These are phyloP conservation scores for Dendropsophus ebraccatus DNA, from an alignment of 2,113 vertebrate species.

Conservation along the genomic window DNA sequence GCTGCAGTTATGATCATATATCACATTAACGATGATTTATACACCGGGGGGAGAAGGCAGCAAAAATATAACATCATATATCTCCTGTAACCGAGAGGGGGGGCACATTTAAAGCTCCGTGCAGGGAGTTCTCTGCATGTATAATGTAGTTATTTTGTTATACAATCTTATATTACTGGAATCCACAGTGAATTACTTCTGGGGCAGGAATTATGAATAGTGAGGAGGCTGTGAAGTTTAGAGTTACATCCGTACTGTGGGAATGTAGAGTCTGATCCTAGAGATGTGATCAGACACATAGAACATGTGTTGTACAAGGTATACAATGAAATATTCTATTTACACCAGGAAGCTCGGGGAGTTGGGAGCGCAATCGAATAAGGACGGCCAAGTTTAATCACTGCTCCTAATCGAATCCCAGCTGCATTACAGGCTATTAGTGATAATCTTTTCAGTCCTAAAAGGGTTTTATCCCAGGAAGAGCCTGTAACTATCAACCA, in stretches of 20 bases:
- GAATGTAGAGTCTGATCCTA: conserved; percentile 15
- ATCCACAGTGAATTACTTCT: neutral
- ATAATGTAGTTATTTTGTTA: conserved; percentile 38
- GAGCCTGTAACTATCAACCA: conserved; percentile 23
- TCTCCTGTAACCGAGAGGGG: neutral
- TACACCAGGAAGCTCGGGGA: conserved; percentile 44
- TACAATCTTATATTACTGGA: conserved; percentile 31
- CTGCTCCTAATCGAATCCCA: conserved; percentile 47
- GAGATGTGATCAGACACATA: conserved; percentile 23
- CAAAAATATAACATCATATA: neutral
- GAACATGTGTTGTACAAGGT: conserved; percentile 40
- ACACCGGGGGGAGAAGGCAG: neutral
- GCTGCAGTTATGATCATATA: neutral
- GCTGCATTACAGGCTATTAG: conserved; percentile 54
- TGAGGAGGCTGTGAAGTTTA: neutral
- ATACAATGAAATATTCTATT: conserved; percentile 41
- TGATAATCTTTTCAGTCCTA: conserved; percentile 28
- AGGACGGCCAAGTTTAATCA: conserved; percentile 55
- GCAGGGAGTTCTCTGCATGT: neutral
- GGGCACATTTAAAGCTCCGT: neutral
- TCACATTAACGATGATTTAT: neutral
- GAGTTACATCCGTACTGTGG: conserved; percentile 17
- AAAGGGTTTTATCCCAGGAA: conserved; percentile 52
- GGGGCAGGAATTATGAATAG: neutral
- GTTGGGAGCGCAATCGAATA: conserved; percentile 32